These are phyloP conservation scores for Malurus leucopterus DNA, from an alignment of 2,797 vertebrate genomes.

Conservation along the genomic window DNA sequence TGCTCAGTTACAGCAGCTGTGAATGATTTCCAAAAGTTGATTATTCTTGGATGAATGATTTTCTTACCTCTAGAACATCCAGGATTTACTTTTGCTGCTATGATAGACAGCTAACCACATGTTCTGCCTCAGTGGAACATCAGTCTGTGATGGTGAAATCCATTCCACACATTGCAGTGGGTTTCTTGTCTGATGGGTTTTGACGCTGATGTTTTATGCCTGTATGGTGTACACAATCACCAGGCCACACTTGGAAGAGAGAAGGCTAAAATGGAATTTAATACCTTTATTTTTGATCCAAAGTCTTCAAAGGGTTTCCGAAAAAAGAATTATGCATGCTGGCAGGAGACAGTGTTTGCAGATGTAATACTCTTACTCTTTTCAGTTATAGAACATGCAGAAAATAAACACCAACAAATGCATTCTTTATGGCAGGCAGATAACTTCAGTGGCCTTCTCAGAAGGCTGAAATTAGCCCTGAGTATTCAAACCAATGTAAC, in stretches of 20 bases:
- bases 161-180: neutral
- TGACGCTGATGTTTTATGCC: neutral
- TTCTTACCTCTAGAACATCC: constrained; percentile 13
- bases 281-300: neutral
- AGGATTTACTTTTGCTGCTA: neutral
- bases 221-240: neutral
- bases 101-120: neutral
- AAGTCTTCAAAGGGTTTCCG: neutral
- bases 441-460: neutral
- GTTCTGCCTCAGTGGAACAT: neutral
- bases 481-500: neutral
- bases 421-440: neutral
- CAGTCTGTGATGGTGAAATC: neutral
- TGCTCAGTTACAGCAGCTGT: constrained; percentile 33
- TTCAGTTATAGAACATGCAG: neutral
- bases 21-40: constrained; percentile 62
- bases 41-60: constrained; percentile 48
- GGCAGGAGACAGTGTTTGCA: neutral
- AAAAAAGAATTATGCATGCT: neutral
- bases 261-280: neutral
- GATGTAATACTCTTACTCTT: neutral
- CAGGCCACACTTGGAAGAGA: neutral
- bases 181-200: neutral
- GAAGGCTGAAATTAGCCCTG: neutral
- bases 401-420: neutral